These are phyloP conservation scores for Pomacea canaliculata DNA, from an alignment of 2,888 invertebrate genomes.

Conservation along the genomic window DNA sequence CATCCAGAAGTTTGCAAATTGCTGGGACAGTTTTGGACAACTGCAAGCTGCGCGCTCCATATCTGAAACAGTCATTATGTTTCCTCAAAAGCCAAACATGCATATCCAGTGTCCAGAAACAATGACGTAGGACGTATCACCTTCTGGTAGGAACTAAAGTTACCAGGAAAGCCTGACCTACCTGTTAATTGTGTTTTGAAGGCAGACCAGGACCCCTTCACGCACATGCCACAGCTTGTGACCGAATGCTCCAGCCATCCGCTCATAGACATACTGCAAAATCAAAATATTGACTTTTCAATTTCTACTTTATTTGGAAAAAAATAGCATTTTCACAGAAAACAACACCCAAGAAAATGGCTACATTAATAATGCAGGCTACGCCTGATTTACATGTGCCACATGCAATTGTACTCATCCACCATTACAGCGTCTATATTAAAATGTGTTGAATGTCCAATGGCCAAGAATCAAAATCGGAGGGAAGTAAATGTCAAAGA, in stretches of 20 bases:
- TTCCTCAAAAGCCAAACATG: no score
- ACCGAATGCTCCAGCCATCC: conserved; percentile 79
- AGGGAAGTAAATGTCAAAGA: no score
- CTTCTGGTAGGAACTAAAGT: background rate
- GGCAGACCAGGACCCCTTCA: conserved; percentile 87
- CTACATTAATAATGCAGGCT: no score
- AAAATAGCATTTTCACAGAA: no score
- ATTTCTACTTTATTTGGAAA: background rate
- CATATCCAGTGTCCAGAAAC: no score
- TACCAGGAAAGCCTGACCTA: conserved; percentile 69
- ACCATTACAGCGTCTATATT: no score
- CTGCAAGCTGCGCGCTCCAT: conserved; percentile 86
- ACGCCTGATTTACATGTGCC: no score
- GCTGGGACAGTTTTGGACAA: conserved; percentile 86
- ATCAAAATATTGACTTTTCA: background rate
- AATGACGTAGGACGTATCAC: no score
- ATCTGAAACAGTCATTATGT: conserved; percentile 73
- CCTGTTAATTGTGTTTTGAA: conserved; percentile 86
- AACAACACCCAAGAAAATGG: no score
- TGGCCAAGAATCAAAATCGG: no score
- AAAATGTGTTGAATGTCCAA: no score
- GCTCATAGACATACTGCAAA: conserved; percentile 80
- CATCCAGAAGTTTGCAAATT: conserved; percentile 85
- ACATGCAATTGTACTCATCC: no score
- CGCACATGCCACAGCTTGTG: conserved; percentile 94